Conservation (phyloP, 2,888 invertebrate species). For the Exephanes ischioxanthus region DNA sequence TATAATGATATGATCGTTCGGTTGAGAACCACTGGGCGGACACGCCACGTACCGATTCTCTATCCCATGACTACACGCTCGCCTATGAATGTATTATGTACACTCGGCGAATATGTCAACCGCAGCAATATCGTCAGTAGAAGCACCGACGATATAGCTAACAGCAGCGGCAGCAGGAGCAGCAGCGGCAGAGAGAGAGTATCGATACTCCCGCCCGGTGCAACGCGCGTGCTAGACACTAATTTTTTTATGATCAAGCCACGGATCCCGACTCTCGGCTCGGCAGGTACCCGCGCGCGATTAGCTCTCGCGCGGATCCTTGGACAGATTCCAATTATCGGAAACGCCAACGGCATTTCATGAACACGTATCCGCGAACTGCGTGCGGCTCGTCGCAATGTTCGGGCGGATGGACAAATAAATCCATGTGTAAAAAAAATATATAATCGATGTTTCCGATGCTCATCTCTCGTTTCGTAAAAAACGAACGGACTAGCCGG, state of each 20-base stretch:
- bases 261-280: slow-evolving; percentile 32
- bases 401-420: slow-evolving; percentile 30
- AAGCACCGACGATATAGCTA: slow-evolving; percentile 22
- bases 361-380: slow-evolving; percentile 13
- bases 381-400: slow-evolving; percentile 19
- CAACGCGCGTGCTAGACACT: slow-evolving; percentile 28
- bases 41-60: slow-evolving; percentile 75
- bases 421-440: slow-evolving; percentile 12
- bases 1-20: slow-evolving; percentile 2
- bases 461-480: too few species aligned
- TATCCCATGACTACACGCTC: slow-evolving; percentile 73
- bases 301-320: slow-evolving; percentile 42
- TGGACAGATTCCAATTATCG: slow-evolving; percentile 63
- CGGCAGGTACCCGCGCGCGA: slow-evolving; percentile 13
- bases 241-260: slow-evolving; percentile 51
- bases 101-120: slow-evolving; percentile 82
- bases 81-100: slow-evolving; percentile 81
- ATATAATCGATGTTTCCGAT: neutral
- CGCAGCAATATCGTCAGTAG: slow-evolving; percentile 75
- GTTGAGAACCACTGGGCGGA: slow-evolving; percentile 78
- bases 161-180: neutral
- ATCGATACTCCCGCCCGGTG: slow-evolving; percentile 24
- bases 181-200: slow-evolving; percentile 14
- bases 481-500: too few species aligned
- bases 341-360: slow-evolving; percentile 63